Evolutionary conservation across 2,888 invertebrate genomes (phyloP).

Genomic region (Pimpla rufipes): DNA sequence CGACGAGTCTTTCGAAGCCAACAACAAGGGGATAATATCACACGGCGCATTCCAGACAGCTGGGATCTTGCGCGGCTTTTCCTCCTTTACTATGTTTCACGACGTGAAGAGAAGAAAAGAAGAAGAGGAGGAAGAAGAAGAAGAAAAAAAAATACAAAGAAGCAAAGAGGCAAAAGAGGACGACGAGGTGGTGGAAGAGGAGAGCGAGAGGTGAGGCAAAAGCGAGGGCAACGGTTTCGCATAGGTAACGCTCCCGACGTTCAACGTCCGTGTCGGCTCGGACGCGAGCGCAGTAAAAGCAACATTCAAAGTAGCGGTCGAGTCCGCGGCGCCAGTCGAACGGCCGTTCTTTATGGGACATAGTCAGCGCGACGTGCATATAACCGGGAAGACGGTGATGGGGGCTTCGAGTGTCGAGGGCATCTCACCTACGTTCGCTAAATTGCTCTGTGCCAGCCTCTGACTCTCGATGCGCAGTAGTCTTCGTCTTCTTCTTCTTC

Average conservation of each 20-base stretch:
- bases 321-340: conserved; percentile 79
- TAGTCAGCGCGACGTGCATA: conserved; percentile 54
- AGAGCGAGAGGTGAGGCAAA: background rate
- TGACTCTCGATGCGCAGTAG: conserved; percentile 50
- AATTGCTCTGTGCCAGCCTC: conserved; percentile 50
- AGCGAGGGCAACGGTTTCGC: conserved; percentile 36
- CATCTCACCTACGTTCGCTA: conserved; percentile 62
- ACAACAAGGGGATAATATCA: conserved; percentile 15
- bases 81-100: conserved; percentile 41
- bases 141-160: background rate
- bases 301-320: conserved; percentile 79
- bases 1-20: background rate
- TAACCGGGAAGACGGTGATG: conserved; percentile 43
- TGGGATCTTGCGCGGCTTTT: conserved; percentile 9
- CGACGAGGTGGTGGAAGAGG: background rate
- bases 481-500: conserved; percentile 46
- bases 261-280: conserved; percentile 55
- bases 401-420: conserved; percentile 33
- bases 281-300: conserved; percentile 77
- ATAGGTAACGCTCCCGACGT: conserved; percentile 41
- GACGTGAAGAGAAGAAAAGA: background rate
- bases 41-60: conserved; percentile 19
- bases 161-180: background rate
- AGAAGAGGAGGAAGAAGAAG: background rate
- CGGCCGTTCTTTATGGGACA: conserved; percentile 78